Percentiles rank a stretch among this genome's conserved stretches.
Evolutionary conservation across 2,113 vertebrate genomes (phyloP).

Genomic region (Mesoclemmys tuberculata): DNA sequence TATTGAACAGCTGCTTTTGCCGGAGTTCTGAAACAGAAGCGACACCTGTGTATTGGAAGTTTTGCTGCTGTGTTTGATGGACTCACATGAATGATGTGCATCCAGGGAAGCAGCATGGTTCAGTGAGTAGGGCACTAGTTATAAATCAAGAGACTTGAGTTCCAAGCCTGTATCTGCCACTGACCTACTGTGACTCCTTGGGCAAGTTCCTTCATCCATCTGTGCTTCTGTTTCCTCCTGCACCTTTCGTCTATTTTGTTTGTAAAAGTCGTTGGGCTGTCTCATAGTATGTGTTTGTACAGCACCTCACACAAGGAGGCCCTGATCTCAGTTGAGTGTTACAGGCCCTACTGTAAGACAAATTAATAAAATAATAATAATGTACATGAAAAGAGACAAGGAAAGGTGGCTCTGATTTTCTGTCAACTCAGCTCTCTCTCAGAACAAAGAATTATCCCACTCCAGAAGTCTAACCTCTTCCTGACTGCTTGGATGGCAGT

Average conservation of each 20-base stretch:
- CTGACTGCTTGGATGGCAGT: constrained; percentile 63
- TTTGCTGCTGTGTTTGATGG: neutral
- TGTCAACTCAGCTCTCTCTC: constrained; percentile 52
- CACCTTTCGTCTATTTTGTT: neutral
- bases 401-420: neutral
- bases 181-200: neutral
- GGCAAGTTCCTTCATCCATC: neutral
- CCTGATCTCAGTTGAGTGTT: constrained; percentile 40
- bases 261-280: constrained; percentile 40
- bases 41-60: neutral
- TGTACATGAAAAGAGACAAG: constrained; percentile 40
- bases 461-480: constrained; percentile 60
- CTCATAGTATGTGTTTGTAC: neutral
- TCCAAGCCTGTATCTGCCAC: neutral
- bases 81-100: neutral
- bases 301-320: constrained; percentile 22
- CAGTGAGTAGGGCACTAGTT: neutral
- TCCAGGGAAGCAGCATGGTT: neutral
- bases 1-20: neutral
- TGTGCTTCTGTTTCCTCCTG: neutral
- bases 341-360: constrained; percentile 50
- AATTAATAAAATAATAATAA: constrained; percentile 57
- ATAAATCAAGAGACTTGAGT: neutral
- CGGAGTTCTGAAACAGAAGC: neutral
- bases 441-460: constrained; percentile 53